Evolutionary conservation across 2,113 vertebrate genomes (phyloP).

Genomic region (Coryphaenoides rupestris): DNA sequence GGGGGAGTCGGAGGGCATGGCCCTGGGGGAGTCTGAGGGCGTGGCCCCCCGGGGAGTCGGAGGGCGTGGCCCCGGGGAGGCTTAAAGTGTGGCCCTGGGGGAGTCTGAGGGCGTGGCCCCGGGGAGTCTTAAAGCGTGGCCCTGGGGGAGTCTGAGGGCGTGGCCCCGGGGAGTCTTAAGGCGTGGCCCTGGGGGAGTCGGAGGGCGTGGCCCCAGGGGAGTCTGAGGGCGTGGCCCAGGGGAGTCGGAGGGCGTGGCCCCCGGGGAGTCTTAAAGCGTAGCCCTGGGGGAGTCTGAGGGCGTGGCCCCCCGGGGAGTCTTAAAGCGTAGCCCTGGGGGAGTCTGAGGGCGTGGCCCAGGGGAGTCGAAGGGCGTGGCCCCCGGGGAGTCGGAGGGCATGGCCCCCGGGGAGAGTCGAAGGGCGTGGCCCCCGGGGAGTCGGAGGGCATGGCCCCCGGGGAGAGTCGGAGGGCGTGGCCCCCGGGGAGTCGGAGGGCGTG

Average conservation of each 20-base stretch:
- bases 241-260: slow-evolving; percentile 9
- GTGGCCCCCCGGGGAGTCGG: slow-evolving; percentile 16
- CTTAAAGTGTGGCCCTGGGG: too few species aligned
- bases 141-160: slow-evolving; percentile 12
- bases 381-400: slow-evolving; percentile 36
- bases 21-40: slow-evolving; percentile 36
- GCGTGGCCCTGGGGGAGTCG: slow-evolving; percentile 27
- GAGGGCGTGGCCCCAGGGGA: slow-evolving; percentile 11
- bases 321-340: too few species aligned
- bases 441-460: too few species aligned
- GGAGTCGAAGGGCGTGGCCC: slow-evolving; percentile 9
- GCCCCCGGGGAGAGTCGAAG: slow-evolving; percentile 16
- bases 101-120: slow-evolving; percentile 9
- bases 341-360: slow-evolving; percentile 19
- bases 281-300: slow-evolving; percentile 13
- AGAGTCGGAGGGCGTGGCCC: slow-evolving; percentile 8
- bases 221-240: too few species aligned
- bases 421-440: slow-evolving; percentile 15
- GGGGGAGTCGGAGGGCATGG: slow-evolving; percentile 8
- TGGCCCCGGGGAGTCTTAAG: slow-evolving; percentile 31
- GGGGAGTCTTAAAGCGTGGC: slow-evolving; percentile 39
- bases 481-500: slow-evolving; percentile 7
- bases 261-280: slow-evolving; percentile 37
- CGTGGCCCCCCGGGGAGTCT: slow-evolving; percentile 22
- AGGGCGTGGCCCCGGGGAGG: slow-evolving; percentile 13